Conservation (phyloP, 2,113 vertebrate species). For the Chunga burmeisteri region DNA sequence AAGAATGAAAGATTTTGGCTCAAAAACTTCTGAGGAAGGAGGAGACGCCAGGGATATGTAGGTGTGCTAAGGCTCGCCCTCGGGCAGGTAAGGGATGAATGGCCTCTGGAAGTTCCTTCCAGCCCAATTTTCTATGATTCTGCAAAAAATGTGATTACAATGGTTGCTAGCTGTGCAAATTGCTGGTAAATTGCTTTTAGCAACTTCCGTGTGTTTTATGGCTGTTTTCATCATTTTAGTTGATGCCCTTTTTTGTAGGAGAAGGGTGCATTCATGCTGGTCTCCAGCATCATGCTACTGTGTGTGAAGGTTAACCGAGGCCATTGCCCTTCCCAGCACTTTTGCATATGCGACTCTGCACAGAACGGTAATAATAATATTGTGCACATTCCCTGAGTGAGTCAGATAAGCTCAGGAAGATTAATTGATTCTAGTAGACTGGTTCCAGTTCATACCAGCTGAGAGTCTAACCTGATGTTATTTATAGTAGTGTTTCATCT, state of each 20-base stretch:
- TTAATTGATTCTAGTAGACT: background rate
- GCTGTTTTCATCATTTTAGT: background rate
- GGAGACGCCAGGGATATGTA: background rate
- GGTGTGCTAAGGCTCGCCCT: background rate
- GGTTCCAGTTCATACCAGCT: background rate
- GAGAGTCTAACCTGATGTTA: background rate
- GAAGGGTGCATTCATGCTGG: background rate
- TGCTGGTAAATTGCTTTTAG: background rate
- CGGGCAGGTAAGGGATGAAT: background rate
- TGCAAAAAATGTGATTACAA: background rate
- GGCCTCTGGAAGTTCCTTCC: background rate
- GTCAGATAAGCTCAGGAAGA: background rate
- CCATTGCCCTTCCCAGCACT: background rate
- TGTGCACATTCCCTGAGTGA: background rate
- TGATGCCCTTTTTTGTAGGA: background rate
- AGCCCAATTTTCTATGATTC: background rate
- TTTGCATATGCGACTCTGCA: background rate
- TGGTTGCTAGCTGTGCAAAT: background rate
- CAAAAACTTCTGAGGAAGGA: background rate
- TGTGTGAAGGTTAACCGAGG: accelerated
- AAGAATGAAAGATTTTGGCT: background rate
- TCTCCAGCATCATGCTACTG: background rate
- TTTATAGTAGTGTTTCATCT: background rate
- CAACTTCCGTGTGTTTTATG: background rate
- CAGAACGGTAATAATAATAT: background rate